Conservation (phyloP, 2,888 invertebrate species). For the Branchellion lobata region DNA sequence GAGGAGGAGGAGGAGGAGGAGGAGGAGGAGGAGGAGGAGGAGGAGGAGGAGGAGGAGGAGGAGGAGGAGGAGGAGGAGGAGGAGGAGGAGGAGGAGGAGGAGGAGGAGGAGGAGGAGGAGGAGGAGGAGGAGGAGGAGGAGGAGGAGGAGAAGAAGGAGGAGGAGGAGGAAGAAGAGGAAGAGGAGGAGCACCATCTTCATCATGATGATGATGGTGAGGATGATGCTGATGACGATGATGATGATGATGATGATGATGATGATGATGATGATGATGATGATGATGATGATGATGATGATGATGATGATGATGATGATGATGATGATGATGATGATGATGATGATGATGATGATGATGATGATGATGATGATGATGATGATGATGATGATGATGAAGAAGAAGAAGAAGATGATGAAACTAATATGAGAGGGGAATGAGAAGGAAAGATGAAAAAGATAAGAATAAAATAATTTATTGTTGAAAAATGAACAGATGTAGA, state of each 20-base stretch:
- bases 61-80: not conserved
- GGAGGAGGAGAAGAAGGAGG: not conserved
- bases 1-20: not conserved
- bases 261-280: slow-evolving; percentile 7
- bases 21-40: not conserved
- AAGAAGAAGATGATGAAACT: not conserved
- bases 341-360: slow-evolving; percentile 32
- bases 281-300: not conserved
- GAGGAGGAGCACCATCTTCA: not conserved
- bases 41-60: not conserved
- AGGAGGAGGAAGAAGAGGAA: not conserved
- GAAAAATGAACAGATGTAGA: no score
- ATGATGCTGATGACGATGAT: not conserved
- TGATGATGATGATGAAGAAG: slow-evolving; percentile 37
- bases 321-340: slow-evolving; percentile 28
- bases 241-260: slow-evolving; percentile 12
- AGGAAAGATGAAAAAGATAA: no score
- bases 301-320: slow-evolving; percentile 10
- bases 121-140: no score
- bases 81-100: not conserved
- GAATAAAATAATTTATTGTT: no score
- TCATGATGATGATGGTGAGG: not conserved
- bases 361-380: slow-evolving; percentile 17
- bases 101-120: not conserved
- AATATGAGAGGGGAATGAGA: no score